These are phyloP conservation scores for Eumaeus atala DNA, from an alignment of 1,140 invertebrate genomes.

Conservation along the genomic window DNA sequence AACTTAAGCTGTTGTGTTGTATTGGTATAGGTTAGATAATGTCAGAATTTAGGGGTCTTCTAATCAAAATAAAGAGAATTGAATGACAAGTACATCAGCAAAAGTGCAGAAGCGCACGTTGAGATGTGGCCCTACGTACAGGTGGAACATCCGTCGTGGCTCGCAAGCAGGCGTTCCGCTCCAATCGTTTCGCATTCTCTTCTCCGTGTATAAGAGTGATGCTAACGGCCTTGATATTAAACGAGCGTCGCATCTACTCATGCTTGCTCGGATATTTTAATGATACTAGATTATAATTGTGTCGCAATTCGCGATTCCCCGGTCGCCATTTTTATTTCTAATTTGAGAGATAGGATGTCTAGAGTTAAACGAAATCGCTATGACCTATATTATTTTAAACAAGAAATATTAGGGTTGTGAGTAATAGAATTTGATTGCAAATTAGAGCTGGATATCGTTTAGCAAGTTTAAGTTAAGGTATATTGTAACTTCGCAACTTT, in stretches of 20 bases:
- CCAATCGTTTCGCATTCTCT: constrained; percentile 4
- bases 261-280: constrained; percentile 18
- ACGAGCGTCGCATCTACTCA: constrained; percentile 16
- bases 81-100: too few relatives aligned
- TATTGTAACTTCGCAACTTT: too few relatives aligned
- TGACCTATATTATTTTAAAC: too few relatives aligned
- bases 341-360: not conserved
- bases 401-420: too few relatives aligned
- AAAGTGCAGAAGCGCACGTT: not conserved
- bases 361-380: too few relatives aligned
- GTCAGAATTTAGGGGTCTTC: too few relatives aligned
- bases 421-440: too few relatives aligned
- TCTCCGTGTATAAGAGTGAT: constrained; percentile 1
- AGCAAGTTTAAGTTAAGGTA: too few relatives aligned
- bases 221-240: constrained; percentile 30
- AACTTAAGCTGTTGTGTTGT: too few relatives aligned
- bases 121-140: not conserved
- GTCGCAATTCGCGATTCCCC: not conserved
- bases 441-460: too few relatives aligned
- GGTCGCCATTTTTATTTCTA: constrained; percentile 3
- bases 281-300: constrained; percentile 8
- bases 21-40: too few relatives aligned
- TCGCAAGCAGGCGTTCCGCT: constrained; percentile 5
- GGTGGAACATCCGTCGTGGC: not conserved
- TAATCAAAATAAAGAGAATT: too few relatives aligned